A percentile compares a stretch with the other conserved stretches of the same genome.
Evolutionary conservation across 2,797 vertebrate genomes (phyloP).

Genomic region (Threskiornis aethiopicus): DNA sequence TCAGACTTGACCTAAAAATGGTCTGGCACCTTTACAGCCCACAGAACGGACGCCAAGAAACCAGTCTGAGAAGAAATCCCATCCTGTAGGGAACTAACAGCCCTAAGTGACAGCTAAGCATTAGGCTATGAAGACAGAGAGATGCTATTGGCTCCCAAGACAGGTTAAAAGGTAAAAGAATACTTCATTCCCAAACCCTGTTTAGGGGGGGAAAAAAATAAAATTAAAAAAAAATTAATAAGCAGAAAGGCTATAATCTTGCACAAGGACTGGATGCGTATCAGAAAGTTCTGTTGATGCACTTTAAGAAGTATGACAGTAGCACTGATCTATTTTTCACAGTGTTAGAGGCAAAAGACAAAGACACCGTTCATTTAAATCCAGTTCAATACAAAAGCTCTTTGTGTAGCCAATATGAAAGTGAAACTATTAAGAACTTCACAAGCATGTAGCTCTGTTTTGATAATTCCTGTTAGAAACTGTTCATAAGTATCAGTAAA

Average conservation of each 20-base stretch:
- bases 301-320: not conserved
- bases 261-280: not conserved
- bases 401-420: not conserved
- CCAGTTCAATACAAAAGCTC: not conserved
- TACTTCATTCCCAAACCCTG: not conserved
- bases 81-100: not conserved
- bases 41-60: slow-evolving; percentile 6
- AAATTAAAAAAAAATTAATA: no score
- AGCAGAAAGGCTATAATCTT: not conserved
- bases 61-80: not conserved
- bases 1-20: not conserved
- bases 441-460: not conserved
- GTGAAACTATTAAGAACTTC: slow-evolving; percentile 14
- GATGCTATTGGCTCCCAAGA: not conserved
- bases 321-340: not conserved
- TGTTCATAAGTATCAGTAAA: not conserved
- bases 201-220: not conserved
- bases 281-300: not conserved
- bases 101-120: not conserved
- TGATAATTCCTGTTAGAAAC: not conserved
- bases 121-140: not conserved
- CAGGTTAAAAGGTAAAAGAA: slow-evolving; percentile 1
- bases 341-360: not conserved
- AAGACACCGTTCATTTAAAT: not conserved
- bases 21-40: not conserved